phyloP scores from a whole-genome alignment of 2,797 vertebrate species.

The Atherinosoma microstoma region DNA sequence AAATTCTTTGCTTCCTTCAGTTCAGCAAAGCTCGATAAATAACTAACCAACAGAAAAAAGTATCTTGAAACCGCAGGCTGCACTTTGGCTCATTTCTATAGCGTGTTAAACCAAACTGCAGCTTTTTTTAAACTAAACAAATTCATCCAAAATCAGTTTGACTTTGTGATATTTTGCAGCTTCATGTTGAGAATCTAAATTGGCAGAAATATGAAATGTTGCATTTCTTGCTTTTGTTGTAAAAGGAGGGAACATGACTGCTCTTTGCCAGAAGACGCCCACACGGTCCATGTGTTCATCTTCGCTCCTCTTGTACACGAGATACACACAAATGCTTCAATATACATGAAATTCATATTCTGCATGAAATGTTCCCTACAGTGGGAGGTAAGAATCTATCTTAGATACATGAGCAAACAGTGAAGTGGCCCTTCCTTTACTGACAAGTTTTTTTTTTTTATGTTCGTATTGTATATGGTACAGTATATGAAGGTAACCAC shows the following conservation, averaged over 20 bases:
- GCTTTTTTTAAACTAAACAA: constrained; percentile 10
- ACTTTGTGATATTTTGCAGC: constrained; percentile 40
- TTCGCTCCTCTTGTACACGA: constrained; percentile 52
- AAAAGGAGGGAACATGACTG: constrained; percentile 66
- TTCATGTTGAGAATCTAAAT: constrained; percentile 46
- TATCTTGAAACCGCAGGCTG: constrained; percentile 1
- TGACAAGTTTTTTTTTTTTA: neutral
- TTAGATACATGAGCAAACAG: neutral
- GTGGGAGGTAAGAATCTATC: constrained; percentile 29
- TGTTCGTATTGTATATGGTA: neutral
- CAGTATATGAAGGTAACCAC: neutral
- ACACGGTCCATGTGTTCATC: constrained; percentile 79
- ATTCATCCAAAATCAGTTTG: constrained; percentile 38
- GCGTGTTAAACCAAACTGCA: neutral
- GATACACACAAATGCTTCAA: constrained; percentile 33
- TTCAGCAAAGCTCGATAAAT: neutral
- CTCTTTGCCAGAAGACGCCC: constrained; percentile 78
- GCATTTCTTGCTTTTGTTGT: constrained; percentile 69
- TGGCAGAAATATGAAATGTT: constrained; percentile 69
- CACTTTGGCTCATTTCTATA: constrained; percentile 1
- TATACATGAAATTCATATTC: constrained; percentile 43
- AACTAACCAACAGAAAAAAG: neutral
- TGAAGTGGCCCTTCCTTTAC: neutral
- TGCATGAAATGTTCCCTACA: constrained; percentile 21
- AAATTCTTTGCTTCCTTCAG: constrained; percentile 19